These are phyloP conservation scores for Mionectes macconnelli DNA, from an alignment of 2,113 vertebrate species.

Conservation along the genomic window DNA sequence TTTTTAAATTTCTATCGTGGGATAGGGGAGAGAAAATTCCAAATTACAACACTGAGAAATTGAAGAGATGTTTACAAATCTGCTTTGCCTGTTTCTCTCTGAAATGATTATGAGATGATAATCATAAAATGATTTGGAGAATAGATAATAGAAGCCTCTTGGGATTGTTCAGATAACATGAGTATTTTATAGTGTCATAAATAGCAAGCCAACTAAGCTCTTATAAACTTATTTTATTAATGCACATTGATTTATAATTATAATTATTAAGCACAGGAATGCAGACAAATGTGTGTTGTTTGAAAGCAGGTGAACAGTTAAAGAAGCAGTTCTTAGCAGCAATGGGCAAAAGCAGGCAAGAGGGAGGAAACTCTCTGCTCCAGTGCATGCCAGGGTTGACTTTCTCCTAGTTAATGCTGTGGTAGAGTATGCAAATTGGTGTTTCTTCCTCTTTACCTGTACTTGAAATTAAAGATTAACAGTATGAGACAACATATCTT, in stretches of 20 bases:
- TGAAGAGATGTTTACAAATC: constrained; percentile 15
- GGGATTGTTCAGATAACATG: constrained; percentile 5
- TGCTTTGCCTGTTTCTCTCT: constrained; percentile 1
- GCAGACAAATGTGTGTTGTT: constrained; percentile 17
- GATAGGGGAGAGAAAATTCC: neutral
- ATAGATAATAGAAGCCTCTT: constrained; percentile 26
- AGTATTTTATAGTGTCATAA: constrained; percentile 42
- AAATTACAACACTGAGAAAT: neutral
- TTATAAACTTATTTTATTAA: constrained; percentile 50
- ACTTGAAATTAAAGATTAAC: neutral
- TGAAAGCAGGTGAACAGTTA: constrained; percentile 19
- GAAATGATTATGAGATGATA: constrained; percentile 22
- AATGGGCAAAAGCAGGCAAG: neutral
- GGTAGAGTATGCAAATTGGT: neutral
- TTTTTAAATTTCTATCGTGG: neutral
- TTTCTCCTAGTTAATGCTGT: neutral
- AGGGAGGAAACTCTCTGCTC: neutral
- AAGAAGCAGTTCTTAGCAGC: neutral
- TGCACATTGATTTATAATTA: constrained; percentile 51
- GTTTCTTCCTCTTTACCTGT: neutral
- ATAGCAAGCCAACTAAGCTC: constrained; percentile 22
- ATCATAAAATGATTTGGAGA: constrained; percentile 22
- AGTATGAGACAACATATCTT: neutral
- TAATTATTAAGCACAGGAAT: constrained; percentile 28
- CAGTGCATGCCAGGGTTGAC: neutral